Base-by-base conservation (phyloP, 2,113 vertebrate genomes). In the Laticauda laticaudata region DNA sequence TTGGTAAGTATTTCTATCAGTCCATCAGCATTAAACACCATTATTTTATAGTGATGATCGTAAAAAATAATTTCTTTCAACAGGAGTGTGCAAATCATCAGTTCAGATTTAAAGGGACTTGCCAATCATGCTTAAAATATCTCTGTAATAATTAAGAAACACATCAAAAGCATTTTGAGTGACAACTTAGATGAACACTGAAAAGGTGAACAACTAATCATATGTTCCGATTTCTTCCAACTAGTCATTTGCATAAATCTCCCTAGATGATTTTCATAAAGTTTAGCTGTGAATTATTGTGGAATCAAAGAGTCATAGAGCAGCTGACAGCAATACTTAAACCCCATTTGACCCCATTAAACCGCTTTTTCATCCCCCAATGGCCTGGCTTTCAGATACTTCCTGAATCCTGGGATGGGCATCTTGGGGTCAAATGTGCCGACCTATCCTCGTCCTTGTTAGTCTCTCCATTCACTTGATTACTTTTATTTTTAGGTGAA, bases 121-220 rank as follows among this genome's bases (percentile, higher is more conserved):
- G 39, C 54, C 43, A 59, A 26, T 21, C 21, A 29, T 20, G n/a
- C 12, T 91, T 59, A 26, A 57, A 59, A 57, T 29, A 57, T 23
- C 48, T 91, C 39, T 57, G 21, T 45, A 59, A 85, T 57, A 59
- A 56, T 43, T n/a, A 86, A 57, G 24, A 53, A 81, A 88, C 48
- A 88, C 51, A 51, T 54, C 10, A 43, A 12, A 81, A 39, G 24
- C 45, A 26, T 51, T 86, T 57, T 23, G 43, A 57, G 24, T 43
- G 64, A 75, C 75, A 91, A 59, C 43, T 48, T 59, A 43, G 14
- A 48, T 86, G 81, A 91, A 91, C 34, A 91, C 34, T 91, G 69
- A 85, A 85, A 69, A 91, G 64, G 54, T 86, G 24, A 86, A 86
- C 26, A 21, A 21, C 81, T 86, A 91, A 91, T 91, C 81, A 86